Conservation (phyloP, 2,888 invertebrate genomes). For the Chaitophorus viminalis region DNA sequence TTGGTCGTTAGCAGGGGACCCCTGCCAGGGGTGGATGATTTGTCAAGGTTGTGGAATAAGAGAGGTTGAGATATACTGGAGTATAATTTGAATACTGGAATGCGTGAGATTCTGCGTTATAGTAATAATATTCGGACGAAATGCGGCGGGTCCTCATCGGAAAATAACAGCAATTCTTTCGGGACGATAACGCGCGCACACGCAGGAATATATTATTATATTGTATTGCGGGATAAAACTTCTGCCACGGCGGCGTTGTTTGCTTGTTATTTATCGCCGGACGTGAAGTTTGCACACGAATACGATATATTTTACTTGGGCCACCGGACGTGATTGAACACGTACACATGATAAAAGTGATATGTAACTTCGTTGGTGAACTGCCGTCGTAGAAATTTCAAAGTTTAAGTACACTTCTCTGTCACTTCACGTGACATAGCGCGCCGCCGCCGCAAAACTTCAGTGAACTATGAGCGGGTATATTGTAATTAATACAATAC, state of each 20-base stretch:
- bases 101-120: too few species aligned
- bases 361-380: conserved; percentile 16
- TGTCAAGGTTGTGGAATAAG: too few species aligned
- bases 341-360: background rate
- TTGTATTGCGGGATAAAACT: background rate
- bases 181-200: too few species aligned
- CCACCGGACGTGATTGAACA: conserved; percentile 15
- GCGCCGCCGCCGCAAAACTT: conserved; percentile 7
- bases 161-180: too few species aligned
- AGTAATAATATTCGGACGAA: too few species aligned
- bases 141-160: too few species aligned
- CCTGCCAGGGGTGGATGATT: too few species aligned
- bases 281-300: background rate
- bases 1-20: too few species aligned
- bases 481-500: conserved; percentile 44
- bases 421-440: conserved; percentile 24
- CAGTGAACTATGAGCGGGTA: conserved; percentile 11
- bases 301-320: background rate
- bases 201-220: too few species aligned
- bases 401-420: conserved; percentile 50
- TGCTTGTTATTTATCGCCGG: background rate
- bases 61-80: too few species aligned
- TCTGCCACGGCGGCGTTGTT: background rate
- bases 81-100: too few species aligned
- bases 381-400: conserved; percentile 38